phyloP scores from a whole-genome alignment of 1,140 invertebrate genomes.

The Drosophila tani region DNA sequence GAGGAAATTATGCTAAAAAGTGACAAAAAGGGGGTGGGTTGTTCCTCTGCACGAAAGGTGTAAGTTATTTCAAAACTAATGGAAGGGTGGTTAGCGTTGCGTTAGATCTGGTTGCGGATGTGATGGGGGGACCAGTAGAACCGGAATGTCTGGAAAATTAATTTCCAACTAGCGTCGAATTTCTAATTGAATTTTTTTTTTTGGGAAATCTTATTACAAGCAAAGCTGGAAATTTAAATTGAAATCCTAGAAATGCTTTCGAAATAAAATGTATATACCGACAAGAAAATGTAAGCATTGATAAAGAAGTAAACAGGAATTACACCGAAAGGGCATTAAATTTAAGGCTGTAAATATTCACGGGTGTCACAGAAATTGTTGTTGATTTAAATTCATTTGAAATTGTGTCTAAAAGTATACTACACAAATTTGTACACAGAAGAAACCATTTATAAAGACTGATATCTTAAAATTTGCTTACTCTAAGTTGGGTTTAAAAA shows the following conservation, averaged over 20 bases:
- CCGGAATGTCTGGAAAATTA: constrained; percentile 30
- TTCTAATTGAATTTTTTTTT: constrained; percentile 13
- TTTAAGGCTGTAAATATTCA: not conserved
- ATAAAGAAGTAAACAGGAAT: too few species aligned
- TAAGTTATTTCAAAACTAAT: constrained; percentile 46
- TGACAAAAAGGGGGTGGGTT: constrained; percentile 12
- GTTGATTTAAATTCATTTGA: not conserved
- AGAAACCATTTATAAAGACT: too few species aligned
- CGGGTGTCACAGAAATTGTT: not conserved
- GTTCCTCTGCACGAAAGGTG: constrained; percentile 20
- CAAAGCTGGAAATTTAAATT: not conserved
- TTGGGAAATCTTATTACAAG: not conserved
- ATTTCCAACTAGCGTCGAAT: constrained; percentile 9
- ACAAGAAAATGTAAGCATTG: not conserved
- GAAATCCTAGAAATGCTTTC: not conserved
- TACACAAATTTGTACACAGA: too few species aligned
- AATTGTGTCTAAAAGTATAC: too few species aligned
- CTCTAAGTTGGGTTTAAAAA: too few species aligned
- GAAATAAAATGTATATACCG: too few species aligned
- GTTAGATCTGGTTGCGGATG: not conserved
- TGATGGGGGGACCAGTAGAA: constrained; percentile 22
- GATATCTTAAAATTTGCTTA: too few species aligned
- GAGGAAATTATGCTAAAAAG: constrained; percentile 53
- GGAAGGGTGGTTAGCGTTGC: constrained; percentile 25
- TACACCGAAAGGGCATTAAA: not conserved